Conservation (phyloP, 1,140 invertebrate species). For the Heliconius eleuchia region DNA sequence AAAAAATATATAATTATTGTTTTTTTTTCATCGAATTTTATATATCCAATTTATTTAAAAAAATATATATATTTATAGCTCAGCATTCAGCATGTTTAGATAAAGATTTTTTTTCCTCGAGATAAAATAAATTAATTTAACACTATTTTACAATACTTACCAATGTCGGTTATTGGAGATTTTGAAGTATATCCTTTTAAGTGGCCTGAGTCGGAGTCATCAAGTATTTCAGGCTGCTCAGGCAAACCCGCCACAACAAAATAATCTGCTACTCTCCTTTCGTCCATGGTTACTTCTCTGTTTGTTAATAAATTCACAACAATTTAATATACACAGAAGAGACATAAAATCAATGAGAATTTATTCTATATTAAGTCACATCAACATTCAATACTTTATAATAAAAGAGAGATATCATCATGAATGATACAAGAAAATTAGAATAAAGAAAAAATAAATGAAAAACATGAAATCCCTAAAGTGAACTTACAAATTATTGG, state of each 20-base stretch:
- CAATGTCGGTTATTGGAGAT: slow-evolving; percentile 96
- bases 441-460: slow-evolving; percentile 45
- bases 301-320: slow-evolving; percentile 37
- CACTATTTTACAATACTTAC: slow-evolving; percentile 53
- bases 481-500: slow-evolving; percentile 57
- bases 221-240: slow-evolving; percentile 88
- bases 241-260: slow-evolving; percentile 98
- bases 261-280: slow-evolving; percentile 93
- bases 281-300: slow-evolving; percentile 85
- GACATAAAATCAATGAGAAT: neutral
- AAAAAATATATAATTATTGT: neutral
- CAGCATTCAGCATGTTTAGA: neutral
- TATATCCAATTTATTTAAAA: too few species aligned
- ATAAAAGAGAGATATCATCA: slow-evolving; percentile 18
- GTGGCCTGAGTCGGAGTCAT: slow-evolving; percentile 91
- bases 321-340: neutral
- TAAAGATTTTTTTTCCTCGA: neutral
- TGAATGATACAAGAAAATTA: slow-evolving; percentile 38
- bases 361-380: neutral
- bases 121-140: neutral
- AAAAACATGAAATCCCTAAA: slow-evolving; percentile 57
- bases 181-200: slow-evolving; percentile 87
- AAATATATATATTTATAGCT: neutral
- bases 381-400: neutral
- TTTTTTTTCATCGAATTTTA: neutral